Base-by-base conservation (phyloP, 92 coral and sea anemone species). In the Parazoanthus swiftii region DNA sequence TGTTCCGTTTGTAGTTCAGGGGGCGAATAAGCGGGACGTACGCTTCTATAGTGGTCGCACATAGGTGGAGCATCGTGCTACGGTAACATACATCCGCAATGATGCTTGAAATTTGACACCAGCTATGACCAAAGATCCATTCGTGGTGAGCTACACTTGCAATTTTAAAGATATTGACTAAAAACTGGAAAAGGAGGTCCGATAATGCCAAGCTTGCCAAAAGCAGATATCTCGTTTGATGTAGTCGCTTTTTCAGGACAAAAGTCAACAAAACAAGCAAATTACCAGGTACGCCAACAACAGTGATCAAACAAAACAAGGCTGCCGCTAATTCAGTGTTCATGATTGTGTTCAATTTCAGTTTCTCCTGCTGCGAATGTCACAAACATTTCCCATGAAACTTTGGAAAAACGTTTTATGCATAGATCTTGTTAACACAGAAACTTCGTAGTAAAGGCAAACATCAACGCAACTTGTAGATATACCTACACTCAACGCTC, bases 141-240 rank as follows among this genome's bases (percentile, higher is more conserved):
- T 50, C 73, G 7, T 58, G 20, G 44, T 58, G 72, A 56, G 44
- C 46, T 7, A 80, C 3, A 58, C 85, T 58, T 35, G 85, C 71
- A 11, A 56, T 80, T 59, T 80, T 80, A 25, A 80, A 80, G 26
- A 80, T 36, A 35, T 80, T 80, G 25, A 80, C 85, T 6, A 35
- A 63, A 42, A 80, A 80, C 44, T 80, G 85, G n/a, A 80, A 80
- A 46, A 80, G 85, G 16, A 80, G 14, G 50, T 80, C 85, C 43
- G 85, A 80, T n/a, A 80, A 54, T 58, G 85, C 85, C 25, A 80
- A 63, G 85, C 85, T 80, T 13, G 85, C 46, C 48, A 80, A 58
- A 21, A 80, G 38, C 26, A 80, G 14, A 38, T 80, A 80, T 58
- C 85, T 80, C 26, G 71, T 37, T 16, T 35, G 11, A 39, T 26